Percentiles rank a stretch among this genome's conserved stretches.
phyloP scores from a whole-genome alignment of 2,797 vertebrate species.

The Syndactyla subalaris region DNA sequence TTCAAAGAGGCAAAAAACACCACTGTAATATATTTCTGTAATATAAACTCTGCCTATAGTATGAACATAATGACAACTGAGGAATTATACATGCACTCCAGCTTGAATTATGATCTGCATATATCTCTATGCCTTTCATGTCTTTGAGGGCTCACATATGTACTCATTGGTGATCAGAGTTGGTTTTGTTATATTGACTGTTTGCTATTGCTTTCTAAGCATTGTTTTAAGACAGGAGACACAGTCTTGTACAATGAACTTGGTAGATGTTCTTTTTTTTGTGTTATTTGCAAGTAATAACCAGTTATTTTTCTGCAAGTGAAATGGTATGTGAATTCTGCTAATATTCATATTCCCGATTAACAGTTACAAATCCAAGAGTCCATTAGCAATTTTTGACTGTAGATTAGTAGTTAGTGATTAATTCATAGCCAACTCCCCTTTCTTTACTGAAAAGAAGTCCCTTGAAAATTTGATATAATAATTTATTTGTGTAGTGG shows the following conservation, averaged over 20 bases:
- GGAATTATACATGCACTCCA: background rate
- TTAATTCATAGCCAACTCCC: background rate
- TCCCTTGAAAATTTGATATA: background rate
- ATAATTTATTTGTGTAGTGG: background rate
- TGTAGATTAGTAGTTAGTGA: background rate
- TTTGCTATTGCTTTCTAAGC: constrained; percentile 4
- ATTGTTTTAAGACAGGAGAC: background rate
- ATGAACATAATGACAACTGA: background rate
- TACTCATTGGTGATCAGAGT: background rate
- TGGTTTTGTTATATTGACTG: background rate
- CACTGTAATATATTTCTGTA: background rate
- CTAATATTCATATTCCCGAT: background rate
- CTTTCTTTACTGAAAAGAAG: background rate
- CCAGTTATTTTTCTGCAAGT: background rate
- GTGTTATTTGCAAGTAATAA: background rate
- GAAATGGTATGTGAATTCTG: background rate
- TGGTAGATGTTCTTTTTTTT: background rate
- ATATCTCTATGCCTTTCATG: background rate
- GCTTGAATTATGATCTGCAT: background rate
- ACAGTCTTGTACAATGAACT: background rate
- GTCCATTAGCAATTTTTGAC: background rate
- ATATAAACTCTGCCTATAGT: background rate
- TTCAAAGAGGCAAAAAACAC: background rate
- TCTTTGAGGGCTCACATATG: background rate
- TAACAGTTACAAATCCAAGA: background rate